phyloP scores from a whole-genome alignment of 2,888 invertebrate species.

The Conomelus anceps region DNA sequence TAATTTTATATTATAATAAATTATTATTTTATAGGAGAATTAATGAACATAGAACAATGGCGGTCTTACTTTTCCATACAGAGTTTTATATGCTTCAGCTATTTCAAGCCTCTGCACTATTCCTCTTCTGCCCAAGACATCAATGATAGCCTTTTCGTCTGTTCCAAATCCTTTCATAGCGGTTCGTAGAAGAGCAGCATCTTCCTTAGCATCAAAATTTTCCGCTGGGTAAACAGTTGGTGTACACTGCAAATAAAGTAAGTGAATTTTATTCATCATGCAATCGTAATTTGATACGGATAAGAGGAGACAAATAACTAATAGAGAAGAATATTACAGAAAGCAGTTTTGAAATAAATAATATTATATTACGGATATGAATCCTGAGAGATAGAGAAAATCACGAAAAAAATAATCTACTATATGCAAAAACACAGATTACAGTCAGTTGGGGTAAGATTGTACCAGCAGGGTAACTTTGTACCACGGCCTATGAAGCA shows the following conservation, averaged over 20 bases:
- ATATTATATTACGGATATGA: too few relatives aligned
- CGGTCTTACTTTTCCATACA: constrained; percentile 74
- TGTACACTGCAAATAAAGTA: constrained; percentile 57
- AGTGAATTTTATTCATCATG: not conserved
- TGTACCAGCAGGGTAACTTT: too few relatives aligned
- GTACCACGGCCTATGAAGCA: too few relatives aligned
- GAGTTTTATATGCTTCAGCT: constrained; percentile 82
- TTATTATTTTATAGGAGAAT: not conserved
- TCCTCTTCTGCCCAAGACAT: constrained; percentile 78
- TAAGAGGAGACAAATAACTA: too few relatives aligned
- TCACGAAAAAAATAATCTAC: too few relatives aligned
- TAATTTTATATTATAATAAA: not conserved
- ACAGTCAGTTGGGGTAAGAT: too few relatives aligned
- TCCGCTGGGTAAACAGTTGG: constrained; percentile 83
- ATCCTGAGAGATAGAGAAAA: too few relatives aligned
- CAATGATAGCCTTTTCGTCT: constrained; percentile 85
- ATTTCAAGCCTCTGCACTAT: constrained; percentile 88
- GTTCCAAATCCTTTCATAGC: constrained; percentile 93
- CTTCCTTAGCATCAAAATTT: constrained; percentile 76
- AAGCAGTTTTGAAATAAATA: not conserved
- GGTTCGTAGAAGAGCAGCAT: constrained; percentile 76
- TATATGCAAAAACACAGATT: too few relatives aligned
- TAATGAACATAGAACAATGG: not conserved
- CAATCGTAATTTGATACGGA: too few relatives aligned
- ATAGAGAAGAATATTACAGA: not conserved